Conservation (phyloP, 2,113 vertebrate genomes). For the Epinephelus moara region DNA sequence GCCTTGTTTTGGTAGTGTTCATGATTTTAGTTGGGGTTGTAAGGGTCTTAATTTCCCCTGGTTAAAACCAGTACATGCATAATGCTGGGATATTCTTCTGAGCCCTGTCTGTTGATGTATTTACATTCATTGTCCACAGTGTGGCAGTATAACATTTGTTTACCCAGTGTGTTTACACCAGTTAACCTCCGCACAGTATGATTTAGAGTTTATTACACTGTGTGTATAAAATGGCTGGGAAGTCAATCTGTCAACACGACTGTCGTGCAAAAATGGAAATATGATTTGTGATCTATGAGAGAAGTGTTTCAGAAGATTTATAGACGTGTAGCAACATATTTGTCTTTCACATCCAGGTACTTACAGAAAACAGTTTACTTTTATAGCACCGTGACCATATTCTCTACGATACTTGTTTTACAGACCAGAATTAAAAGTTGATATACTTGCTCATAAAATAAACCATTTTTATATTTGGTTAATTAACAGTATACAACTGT, state of each 20-base stretch:
- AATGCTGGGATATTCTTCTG: conserved; percentile 24
- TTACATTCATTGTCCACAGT: conserved; percentile 48
- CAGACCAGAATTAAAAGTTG: not conserved
- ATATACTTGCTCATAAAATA: not conserved
- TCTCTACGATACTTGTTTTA: not conserved
- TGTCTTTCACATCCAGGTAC: conserved; percentile 42
- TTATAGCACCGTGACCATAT: not conserved
- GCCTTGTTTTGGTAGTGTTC: not conserved
- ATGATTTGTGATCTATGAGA: conserved; percentile 25
- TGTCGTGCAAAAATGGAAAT: not conserved
- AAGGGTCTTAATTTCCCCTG: not conserved
- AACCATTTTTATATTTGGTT: conserved; percentile 6
- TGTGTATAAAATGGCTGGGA: conserved; percentile 3
- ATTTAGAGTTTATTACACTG: not conserved
- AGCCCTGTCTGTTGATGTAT: conserved; percentile 21
- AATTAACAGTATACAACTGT: not conserved
- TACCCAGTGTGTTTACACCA: not conserved
- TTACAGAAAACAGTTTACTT: conserved; percentile 7
- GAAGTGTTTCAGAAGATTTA: conserved; percentile 20
- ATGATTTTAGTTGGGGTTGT: not conserved
- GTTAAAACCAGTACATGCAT: not conserved
- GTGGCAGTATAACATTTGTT: conserved; percentile 62
- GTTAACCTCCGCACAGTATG: conserved; percentile 17
- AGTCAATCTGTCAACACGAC: not conserved
- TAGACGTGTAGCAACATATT: not conserved